Conservation (phyloP, 2,888 invertebrate species). For the Torymus texanus region DNA sequence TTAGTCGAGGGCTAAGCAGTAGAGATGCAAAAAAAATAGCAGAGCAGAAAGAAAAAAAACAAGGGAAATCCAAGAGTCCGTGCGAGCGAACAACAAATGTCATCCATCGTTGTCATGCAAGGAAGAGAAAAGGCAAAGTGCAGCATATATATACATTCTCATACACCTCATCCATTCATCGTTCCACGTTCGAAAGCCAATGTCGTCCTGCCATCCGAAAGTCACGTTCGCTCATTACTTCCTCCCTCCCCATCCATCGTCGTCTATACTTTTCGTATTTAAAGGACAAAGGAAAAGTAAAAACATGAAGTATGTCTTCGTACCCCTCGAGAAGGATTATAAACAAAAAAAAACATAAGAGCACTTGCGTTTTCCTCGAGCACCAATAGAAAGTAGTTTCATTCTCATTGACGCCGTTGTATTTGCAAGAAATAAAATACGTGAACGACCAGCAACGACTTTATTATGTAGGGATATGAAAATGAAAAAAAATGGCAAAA, state of each 20-base stretch:
- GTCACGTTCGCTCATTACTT: conserved; percentile 18
- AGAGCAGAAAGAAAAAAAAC: background rate
- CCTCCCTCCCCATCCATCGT: conserved; percentile 5
- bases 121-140: conserved; percentile 22
- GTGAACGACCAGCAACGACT: conserved; percentile 39
- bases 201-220: conserved; percentile 37
- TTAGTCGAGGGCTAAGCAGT: background rate
- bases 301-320: conserved; percentile 25
- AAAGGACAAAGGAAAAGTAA: conserved; percentile 23
- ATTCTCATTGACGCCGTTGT: conserved; percentile 39
- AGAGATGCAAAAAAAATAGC: background rate
- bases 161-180: conserved; percentile 38
- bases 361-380: conserved; percentile 47
- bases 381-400: conserved; percentile 48
- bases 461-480: conserved; percentile 33
- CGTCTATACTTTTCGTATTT: conserved; percentile 45
- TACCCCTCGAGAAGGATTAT: background rate
- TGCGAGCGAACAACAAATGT: conserved; percentile 16
- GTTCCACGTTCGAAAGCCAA: conserved; percentile 31
- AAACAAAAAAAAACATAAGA: conserved; percentile 25
- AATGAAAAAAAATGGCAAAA: conserved; percentile 20
- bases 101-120: conserved; percentile 27
- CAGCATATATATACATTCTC: conserved; percentile 24
- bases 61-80: conserved; percentile 27
- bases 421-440: conserved; percentile 30